These are phyloP conservation scores for Condylura cristata DNA, from an alignment of 2,113 vertebrate genomes.

Conservation along the genomic window DNA sequence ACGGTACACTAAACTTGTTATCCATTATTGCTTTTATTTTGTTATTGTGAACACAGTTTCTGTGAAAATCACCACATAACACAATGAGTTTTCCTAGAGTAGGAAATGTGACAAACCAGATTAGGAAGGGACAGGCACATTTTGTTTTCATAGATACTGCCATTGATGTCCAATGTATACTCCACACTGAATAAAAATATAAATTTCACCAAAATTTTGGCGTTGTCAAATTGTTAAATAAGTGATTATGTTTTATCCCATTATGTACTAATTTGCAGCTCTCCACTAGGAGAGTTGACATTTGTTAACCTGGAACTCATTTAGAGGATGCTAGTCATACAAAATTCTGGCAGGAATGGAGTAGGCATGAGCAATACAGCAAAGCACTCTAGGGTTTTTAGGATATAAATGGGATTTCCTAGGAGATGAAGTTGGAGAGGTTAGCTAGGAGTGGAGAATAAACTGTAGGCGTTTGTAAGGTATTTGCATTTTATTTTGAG, in stretches of 20 bases:
- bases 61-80: background rate
- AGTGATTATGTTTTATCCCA: background rate
- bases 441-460: background rate
- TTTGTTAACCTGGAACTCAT: background rate
- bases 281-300: background rate
- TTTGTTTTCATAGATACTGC: background rate
- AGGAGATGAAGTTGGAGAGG: background rate
- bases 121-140: background rate
- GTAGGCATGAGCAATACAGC: background rate
- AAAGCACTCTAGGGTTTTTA: background rate
- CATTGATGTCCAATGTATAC: background rate
- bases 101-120: background rate
- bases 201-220: background rate
- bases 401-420: background rate
- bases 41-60: background rate
- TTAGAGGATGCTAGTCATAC: background rate
- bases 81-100: background rate
- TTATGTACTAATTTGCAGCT: background rate
- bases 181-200: background rate
- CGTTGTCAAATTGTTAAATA: background rate
- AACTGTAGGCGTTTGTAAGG: background rate
- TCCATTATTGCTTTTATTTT: background rate
- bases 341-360: background rate
- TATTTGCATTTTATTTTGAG: background rate
- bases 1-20: background rate